These are phyloP conservation scores for Eretmochelys imbricata DNA, from an alignment of 2,113 vertebrate genomes.

Conservation along the genomic window DNA sequence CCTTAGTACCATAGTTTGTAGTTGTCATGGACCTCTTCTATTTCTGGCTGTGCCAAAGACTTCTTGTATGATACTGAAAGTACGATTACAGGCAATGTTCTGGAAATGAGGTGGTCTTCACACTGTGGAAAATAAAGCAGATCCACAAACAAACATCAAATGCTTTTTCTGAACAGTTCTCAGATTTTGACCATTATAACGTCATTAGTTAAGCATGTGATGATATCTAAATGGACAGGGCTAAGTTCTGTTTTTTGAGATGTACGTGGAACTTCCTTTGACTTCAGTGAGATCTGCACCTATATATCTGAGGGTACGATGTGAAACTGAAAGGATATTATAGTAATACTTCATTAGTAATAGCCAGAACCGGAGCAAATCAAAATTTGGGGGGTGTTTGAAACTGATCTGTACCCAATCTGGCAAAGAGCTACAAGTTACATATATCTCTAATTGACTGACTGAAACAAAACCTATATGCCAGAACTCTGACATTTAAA, in stretches of 20 bases:
- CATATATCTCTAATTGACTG: not conserved
- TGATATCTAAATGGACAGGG: not conserved
- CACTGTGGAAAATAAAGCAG: slow-evolving; percentile 14
- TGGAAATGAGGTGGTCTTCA: not conserved
- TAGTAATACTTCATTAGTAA: not conserved
- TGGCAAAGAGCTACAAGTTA: not conserved
- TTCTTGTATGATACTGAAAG: not conserved
- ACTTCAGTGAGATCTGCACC: not conserved
- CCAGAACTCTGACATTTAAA: not conserved
- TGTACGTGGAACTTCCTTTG: not conserved
- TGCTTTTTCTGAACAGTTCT: not conserved
- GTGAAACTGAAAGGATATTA: not conserved
- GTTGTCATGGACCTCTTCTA: not conserved
- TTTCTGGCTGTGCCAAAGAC: not conserved
- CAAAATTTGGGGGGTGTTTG: not conserved
- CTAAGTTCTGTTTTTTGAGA: not conserved
- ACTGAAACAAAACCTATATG: not conserved
- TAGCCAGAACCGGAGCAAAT: not conserved
- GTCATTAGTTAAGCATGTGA: not conserved
- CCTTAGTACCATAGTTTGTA: not conserved
- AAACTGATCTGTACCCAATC: not conserved
- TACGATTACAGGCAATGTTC: slow-evolving; percentile 6
- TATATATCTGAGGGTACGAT: not conserved
- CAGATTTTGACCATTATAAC: not conserved
- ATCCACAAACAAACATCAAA: not conserved